phyloP scores from a whole-genome alignment of 92 coral and sea anemone species.

The Micromussa lordhowensis region DNA sequence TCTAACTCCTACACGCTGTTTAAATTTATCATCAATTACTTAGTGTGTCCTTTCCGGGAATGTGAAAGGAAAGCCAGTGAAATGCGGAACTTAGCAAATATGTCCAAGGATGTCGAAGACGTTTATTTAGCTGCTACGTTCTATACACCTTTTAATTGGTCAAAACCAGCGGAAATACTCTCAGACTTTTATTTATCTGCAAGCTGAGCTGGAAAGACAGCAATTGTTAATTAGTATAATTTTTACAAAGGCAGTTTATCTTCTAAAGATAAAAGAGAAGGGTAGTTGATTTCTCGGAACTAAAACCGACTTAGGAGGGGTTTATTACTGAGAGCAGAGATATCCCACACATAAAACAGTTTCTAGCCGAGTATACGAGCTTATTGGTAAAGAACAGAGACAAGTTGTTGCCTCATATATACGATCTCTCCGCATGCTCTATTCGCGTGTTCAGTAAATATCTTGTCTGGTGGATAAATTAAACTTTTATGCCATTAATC shows the following conservation, averaged over 20 bases:
- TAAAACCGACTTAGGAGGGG: not conserved
- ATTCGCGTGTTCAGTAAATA: not conserved
- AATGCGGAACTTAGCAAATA: not conserved
- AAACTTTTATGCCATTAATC: not conserved
- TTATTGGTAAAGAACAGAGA: no score
- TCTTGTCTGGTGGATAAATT: not conserved
- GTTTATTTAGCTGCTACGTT: slow-evolving; percentile 6
- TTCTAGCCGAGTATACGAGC: no score
- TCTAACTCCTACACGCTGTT: not conserved
- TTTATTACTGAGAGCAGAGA: not conserved
- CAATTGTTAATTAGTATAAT: not conserved
- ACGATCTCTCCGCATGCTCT: not conserved
- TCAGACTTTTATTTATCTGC: not conserved
- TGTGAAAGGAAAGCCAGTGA: not conserved
- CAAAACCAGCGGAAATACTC: slow-evolving; percentile 3
- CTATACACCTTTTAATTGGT: not conserved
- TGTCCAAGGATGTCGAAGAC: not conserved
- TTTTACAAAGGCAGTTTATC: slow-evolving; percentile 5
- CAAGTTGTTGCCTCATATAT: no score
- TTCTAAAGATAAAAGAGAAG: not conserved
- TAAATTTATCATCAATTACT: no score
- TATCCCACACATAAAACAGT: not conserved
- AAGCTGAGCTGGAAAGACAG: slow-evolving; percentile 1
- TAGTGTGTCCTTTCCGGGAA: not conserved
- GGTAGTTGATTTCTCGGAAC: not conserved